A percentile compares a stretch with the other conserved stretches of the same genome.
Conservation (phyloP, 30 jellyfish, hydroid and myxozoan species). For the Morbakka virulenta region DNA sequence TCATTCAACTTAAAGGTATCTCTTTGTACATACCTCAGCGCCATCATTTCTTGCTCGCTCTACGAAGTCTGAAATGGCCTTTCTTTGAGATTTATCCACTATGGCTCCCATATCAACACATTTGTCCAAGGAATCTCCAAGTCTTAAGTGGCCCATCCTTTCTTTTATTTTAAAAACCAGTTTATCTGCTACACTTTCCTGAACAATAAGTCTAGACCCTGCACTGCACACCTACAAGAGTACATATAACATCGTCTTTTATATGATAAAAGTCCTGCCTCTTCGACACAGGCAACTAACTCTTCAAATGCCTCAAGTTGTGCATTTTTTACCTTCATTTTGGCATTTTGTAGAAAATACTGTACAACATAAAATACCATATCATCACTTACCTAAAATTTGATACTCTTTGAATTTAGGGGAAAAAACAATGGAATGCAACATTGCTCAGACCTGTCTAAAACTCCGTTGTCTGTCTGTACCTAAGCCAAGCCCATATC, state of each 20-base stretch:
- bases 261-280: not conserved
- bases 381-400: too few species aligned
- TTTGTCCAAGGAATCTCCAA: conserved; percentile 85
- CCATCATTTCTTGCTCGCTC: conserved; percentile 88
- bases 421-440: too few species aligned
- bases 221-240: conserved; percentile 88
- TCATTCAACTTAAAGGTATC: not conserved
- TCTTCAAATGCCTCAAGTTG: too few species aligned
- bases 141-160: conserved; percentile 78
- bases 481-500: too few species aligned
- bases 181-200: conserved; percentile 76
- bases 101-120: conserved; percentile 97
- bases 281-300: too few species aligned
- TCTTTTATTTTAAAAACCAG: conserved; percentile 69
- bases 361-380: too few species aligned
- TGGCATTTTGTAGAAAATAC: too few species aligned
- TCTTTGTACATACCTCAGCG: conserved; percentile 68
- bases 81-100: conserved; percentile 80
- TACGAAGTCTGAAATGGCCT: conserved; percentile 69
- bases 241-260: not conserved
- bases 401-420: too few species aligned
- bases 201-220: conserved; percentile 90
- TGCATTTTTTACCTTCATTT: too few species aligned
- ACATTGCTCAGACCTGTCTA: too few species aligned
- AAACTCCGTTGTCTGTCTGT: too few species aligned